These are phyloP conservation scores for Sisyra nigra DNA, from an alignment of 2,888 invertebrate species.

Conservation along the genomic window DNA sequence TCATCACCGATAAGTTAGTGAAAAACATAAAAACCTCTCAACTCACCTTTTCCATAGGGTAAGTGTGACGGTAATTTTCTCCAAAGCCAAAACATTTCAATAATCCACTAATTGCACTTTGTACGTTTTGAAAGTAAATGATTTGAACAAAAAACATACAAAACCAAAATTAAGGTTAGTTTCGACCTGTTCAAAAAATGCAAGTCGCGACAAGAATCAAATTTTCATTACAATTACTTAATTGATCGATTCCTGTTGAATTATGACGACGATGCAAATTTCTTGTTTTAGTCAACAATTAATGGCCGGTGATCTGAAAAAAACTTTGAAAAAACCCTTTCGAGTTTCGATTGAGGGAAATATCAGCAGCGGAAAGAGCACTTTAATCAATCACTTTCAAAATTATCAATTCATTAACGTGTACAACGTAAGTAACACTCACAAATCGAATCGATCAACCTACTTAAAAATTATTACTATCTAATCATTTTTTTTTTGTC, in stretches of 20 bases:
- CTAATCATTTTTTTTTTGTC: neutral
- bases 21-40: conserved; percentile 2
- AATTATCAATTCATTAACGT: conserved; percentile 24
- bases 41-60: conserved; percentile 1
- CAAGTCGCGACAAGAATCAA: neutral
- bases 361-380: conserved; percentile 30
- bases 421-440: conserved; percentile 21
- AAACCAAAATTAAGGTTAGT: conserved; percentile 4
- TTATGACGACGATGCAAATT: neutral
- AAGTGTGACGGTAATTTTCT: conserved; percentile 2
- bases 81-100: neutral
- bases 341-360: conserved; percentile 29
- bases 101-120: neutral
- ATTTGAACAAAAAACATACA: neutral
- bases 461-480: neutral
- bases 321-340: conserved; percentile 19
- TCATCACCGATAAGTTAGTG: neutral
- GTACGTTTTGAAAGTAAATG: neutral
- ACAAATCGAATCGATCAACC: neutral
- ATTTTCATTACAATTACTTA: neutral
- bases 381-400: conserved; percentile 25
- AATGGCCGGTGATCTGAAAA: neutral
- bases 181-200: neutral
- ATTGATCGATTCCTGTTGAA: neutral
- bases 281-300: neutral